Evolutionary conservation across 2,113 vertebrate species (phyloP), one percentile per base, ranked within the genome.

Genomic region (Tachysurus vachellii): DNA sequence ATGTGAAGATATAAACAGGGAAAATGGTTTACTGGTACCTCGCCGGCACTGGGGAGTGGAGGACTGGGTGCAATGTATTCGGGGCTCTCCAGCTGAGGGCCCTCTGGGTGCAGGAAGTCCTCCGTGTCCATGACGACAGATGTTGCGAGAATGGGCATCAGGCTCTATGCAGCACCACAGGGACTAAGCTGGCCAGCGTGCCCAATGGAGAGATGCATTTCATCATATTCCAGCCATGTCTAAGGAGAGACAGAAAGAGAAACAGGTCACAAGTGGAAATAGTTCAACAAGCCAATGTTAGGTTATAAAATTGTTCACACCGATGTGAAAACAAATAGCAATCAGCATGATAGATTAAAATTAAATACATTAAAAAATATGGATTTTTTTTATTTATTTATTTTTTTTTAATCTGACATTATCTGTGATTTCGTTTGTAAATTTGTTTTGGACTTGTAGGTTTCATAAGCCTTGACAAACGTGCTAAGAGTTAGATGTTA

Each of bases 81-180:
- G 0, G 90, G 71, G 88, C 85, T 88, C 88, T 90, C 90, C 50
- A 89, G 80, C 82, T 83, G 89, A 85, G 88, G 89, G 31, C 84
- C 88, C 82, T 91, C 90, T 19, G 87, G 91, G 86, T 88, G 88
- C 91, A 89, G 86, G 88, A 86, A 91, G 88, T 91, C 90, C 91
- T 92, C 90, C 85, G 89, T 83, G 84, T 92, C 90, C 91, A 92
- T 92, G 87, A 85, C 82, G 85, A 84, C 88, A 90, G 86, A 85
- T 76, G 89, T 83, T 53, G 90, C 36, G 59, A 88, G 88, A 87
- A 71, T 53, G 88, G 87, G 88, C 88, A 90, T 92, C 88, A 92
- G 90, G 88, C 82, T 82, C 50, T 71, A 64, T 66, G 44, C 61
- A 76, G 87, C 80, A 62, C 77, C 88, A 90, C 85, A 77, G 59